These are phyloP conservation scores for Molothrus aeneus DNA, from an alignment of 2,797 vertebrate species.

Conservation along the genomic window DNA sequence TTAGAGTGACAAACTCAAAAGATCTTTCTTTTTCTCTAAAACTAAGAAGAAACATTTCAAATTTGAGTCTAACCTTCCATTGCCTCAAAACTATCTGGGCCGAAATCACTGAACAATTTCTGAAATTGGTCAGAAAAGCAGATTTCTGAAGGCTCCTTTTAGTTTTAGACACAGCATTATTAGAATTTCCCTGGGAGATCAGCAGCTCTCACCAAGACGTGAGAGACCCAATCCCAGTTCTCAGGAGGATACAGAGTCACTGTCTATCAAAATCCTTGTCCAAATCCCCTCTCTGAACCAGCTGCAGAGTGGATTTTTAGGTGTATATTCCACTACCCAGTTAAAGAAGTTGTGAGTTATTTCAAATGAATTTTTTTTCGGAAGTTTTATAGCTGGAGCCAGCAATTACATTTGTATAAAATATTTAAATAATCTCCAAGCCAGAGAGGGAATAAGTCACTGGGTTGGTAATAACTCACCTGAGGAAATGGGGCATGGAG, in stretches of 20 bases:
- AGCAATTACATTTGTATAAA: slow-evolving; percentile 2
- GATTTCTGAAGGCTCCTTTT: neutral
- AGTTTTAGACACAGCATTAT: neutral
- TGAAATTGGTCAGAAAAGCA: neutral
- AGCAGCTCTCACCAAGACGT: neutral
- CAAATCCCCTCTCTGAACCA: neutral
- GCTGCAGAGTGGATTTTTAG: neutral
- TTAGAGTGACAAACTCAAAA: neutral
- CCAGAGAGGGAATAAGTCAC: neutral
- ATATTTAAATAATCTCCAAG: slow-evolving; percentile 1
- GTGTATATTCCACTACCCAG: neutral
- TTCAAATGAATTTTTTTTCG: neutral
- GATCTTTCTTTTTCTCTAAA: neutral
- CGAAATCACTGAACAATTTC: neutral
- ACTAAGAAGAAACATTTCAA: neutral
- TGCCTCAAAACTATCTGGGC: neutral
- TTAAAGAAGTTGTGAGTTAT: neutral
- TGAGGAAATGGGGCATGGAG: neutral
- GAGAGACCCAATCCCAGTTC: neutral
- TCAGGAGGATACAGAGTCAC: neutral
- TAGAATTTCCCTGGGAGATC: neutral
- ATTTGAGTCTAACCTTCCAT: neutral
- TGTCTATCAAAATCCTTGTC: neutral
- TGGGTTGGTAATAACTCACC: neutral
- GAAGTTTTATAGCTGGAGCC: neutral